These are phyloP conservation scores for Spodoptera picta DNA, from an alignment of 2,888 invertebrate genomes.

Conservation along the genomic window DNA sequence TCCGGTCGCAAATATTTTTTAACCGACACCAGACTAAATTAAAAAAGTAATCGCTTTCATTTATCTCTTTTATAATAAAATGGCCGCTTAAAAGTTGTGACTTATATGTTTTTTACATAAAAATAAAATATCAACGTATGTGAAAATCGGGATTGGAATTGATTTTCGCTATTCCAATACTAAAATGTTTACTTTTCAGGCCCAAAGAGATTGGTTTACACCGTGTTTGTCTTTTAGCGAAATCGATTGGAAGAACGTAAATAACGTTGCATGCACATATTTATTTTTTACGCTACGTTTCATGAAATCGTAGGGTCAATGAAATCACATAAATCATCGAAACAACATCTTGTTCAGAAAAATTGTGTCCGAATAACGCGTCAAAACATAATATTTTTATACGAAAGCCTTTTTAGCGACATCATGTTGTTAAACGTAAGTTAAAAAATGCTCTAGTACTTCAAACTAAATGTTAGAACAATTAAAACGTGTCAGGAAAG, in stretches of 20 bases:
- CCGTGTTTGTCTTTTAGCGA: conserved; percentile 7
- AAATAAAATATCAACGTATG: conserved; percentile 14
- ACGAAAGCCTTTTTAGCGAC: no score
- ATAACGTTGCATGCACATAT: no score
- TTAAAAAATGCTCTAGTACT: no score
- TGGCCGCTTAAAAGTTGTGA: conserved; percentile 5
- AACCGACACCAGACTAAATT: conserved; percentile 2
- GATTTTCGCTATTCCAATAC: conserved; percentile 20
- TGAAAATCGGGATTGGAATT: conserved; percentile 30
- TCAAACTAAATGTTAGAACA: conserved; percentile 93
- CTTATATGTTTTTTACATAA: conserved; percentile 14
- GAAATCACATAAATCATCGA: no score
- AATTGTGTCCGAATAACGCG: no score
- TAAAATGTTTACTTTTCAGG: conserved; percentile 16
- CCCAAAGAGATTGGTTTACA: conserved; percentile 20
- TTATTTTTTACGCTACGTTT: no score
- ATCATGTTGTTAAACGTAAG: no score
- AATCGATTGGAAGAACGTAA: not conserved
- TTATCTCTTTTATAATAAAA: conserved; percentile 14
- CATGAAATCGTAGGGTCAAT: no score
- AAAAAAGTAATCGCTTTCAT: conserved; percentile 12
- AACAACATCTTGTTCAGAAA: no score
- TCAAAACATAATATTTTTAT: no score
- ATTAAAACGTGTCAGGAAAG: conserved; percentile 97
- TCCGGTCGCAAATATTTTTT: conserved; percentile 5